Percentiles rank a stretch among this genome's conserved stretches.
phyloP scores from a whole-genome alignment of 2,113 vertebrate species.

The Daboia siamensis region DNA sequence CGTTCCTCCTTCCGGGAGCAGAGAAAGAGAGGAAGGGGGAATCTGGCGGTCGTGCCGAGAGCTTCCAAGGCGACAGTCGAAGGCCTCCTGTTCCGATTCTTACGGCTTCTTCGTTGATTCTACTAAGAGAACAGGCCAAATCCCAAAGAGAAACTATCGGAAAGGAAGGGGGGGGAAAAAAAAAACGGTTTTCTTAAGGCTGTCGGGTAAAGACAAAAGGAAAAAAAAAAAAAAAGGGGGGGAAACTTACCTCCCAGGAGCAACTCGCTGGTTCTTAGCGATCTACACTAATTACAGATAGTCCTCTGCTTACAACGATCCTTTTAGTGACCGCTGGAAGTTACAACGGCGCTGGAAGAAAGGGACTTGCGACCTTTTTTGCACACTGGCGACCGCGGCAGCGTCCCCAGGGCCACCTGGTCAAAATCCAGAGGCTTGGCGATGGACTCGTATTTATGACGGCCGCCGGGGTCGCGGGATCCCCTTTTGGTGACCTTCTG shows the following conservation, averaged over 20 bases:
- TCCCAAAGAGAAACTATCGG: slow-evolving; percentile 85
- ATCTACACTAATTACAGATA: not conserved
- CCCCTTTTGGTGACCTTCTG: too few relatives aligned
- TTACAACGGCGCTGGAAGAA: too few relatives aligned
- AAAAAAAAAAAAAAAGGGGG: too few relatives aligned
- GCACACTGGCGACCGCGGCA: too few relatives aligned
- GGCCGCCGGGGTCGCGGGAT: too few relatives aligned
- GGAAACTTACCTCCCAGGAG: not conserved
- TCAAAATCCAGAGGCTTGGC: too few relatives aligned
- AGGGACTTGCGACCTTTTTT: too few relatives aligned
- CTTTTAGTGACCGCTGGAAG: not conserved
- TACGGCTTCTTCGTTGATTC: slow-evolving; percentile 85
- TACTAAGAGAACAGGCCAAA: slow-evolving; percentile 90
- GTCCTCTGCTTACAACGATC: not conserved
- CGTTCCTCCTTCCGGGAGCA: slow-evolving; percentile 21
- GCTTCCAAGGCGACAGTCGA: slow-evolving; percentile 27
- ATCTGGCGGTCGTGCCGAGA: not conserved
- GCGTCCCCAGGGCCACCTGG: too few relatives aligned
- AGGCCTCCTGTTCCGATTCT: slow-evolving; percentile 49
- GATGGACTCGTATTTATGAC: too few relatives aligned
- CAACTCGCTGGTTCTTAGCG: not conserved
- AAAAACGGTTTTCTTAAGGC: not conserved
- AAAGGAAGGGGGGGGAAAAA: slow-evolving; percentile 16
- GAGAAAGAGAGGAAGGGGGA: not conserved
- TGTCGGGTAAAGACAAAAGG: not conserved